A percentile compares a stretch with the other conserved stretches of the same genome.
These are phyloP conservation scores for Anthopleura xanthogrammica DNA, from an alignment of 92 coral and sea anemone genomes.

Conservation along the genomic window DNA sequence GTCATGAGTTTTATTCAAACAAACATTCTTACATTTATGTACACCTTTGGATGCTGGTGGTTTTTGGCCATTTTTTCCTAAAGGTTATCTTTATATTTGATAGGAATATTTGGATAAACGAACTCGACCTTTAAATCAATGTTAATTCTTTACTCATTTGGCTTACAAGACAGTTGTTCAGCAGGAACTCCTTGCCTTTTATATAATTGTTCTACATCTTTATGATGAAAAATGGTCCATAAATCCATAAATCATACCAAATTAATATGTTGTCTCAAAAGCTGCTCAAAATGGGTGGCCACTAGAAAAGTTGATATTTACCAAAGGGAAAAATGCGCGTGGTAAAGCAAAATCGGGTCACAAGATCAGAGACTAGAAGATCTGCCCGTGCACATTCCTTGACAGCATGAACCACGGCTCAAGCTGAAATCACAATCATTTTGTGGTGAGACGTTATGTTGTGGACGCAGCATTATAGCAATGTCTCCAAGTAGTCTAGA, in stretches of 20 bases:
- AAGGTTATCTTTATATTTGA: background rate
- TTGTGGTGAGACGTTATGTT: background rate
- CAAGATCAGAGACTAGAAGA: background rate
- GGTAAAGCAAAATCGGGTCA: background rate
- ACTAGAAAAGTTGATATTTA: background rate
- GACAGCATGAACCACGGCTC: background rate
- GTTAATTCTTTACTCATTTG: background rate
- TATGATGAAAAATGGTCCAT: background rate
- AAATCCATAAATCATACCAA: background rate
- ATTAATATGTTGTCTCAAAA: background rate
- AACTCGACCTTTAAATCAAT: background rate
- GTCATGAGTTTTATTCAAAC: background rate
- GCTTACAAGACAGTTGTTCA: background rate
- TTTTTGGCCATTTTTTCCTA: background rate
- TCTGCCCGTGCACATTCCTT: slow-evolving; percentile 30
- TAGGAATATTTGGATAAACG: background rate
- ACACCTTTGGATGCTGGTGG: background rate
- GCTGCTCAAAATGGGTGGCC: background rate
- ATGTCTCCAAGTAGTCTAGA: background rate
- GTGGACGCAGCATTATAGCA: background rate
- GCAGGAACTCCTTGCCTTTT: background rate
- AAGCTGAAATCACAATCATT: slow-evolving; percentile 12
- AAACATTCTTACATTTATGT: background rate
- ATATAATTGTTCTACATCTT: background rate
- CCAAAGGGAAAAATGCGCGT: background rate